Conservation (phyloP, 2,797 vertebrate genomes). For the Acridotheres tristis region DNA sequence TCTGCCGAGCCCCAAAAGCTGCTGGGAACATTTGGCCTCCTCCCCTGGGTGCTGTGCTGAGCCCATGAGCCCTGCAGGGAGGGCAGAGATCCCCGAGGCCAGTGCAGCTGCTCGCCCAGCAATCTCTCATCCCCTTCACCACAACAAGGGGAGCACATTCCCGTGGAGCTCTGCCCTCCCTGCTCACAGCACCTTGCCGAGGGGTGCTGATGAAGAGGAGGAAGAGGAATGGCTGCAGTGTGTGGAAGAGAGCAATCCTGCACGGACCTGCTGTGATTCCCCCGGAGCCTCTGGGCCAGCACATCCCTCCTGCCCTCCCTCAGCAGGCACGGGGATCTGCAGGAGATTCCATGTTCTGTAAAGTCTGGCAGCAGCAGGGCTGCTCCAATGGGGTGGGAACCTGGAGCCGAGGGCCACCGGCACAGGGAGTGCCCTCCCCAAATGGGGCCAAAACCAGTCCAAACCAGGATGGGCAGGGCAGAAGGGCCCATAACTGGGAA, state of each 20-base stretch:
- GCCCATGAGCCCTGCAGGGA: not conserved
- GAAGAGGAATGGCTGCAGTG: too few relatives aligned
- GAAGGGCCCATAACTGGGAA: not conserved
- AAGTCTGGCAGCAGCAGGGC: not conserved
- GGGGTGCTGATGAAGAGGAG: not conserved
- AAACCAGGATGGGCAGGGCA: not conserved
- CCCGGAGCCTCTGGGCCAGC: too few relatives aligned
- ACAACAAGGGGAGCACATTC: not conserved
- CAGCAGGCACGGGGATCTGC: not conserved
- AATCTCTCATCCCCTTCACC: not conserved
- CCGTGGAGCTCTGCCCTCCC: not conserved
- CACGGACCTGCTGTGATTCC: not conserved
- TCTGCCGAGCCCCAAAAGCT: not conserved
- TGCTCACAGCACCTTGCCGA: not conserved
- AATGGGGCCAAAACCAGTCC: not conserved
- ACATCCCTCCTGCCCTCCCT: not conserved
- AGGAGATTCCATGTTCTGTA: not conserved
- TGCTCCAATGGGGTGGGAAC: not conserved
- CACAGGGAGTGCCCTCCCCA: not conserved
- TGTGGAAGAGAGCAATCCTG: not conserved
- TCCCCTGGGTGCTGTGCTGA: not conserved
- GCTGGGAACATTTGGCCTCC: not conserved
- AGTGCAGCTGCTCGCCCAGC: not conserved
- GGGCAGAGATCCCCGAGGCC: not conserved
- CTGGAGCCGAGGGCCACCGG: not conserved